Base-by-base conservation (phyloP, 2,797 vertebrate genomes). In the Pseudotriccus pelzelni region DNA sequence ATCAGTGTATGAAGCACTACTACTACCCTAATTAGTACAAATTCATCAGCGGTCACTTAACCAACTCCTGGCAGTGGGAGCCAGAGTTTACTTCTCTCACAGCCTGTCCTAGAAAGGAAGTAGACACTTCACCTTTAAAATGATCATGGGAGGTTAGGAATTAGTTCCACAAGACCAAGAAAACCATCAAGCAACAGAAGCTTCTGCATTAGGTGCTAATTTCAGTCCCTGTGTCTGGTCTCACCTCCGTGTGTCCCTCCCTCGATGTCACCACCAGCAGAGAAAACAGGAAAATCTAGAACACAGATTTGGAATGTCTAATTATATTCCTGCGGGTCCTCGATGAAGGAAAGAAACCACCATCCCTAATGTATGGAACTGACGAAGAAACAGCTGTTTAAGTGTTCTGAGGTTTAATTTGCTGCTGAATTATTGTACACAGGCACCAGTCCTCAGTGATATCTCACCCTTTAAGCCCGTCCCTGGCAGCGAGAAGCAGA, bases 1-100 rank as follows among this genome's bases (percentile, higher is more conserved):
- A 12, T 2, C 5, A 2, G 2, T 5, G 7, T 18, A 4, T 1
- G 4, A 6, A 66, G 36, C 39, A 7, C 15, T 9, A 8, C 15
- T 9, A 8, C 11, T n/a, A 24, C 32, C 10, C 19, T 50, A 6
- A 37, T 55, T 21, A 44, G 12, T 5, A 8, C 44, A n/a, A 43
- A 62, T 10, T 30, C 34, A 25, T 9, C 9, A 21, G 5, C 0
- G 2, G 32, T 49, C 39, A 23, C 7, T 8, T 5, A 15, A 23
- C 9, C 49, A 28, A 25, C 36, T 3, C 6, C 3, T 11, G 34
- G 37, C 4, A 11, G 8, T 6, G 47, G 46, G 41, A 78, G 66
- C 9, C 49, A 37, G 18, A 28, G 15, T 24, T 70, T 18, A 6
- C 63, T 70, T 78, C 70, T 58, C 19, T 52, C 69, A 20, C 44